Evolutionary conservation across 1,140 invertebrate genomes (phyloP).

Genomic region (Caerostris extrusa): DNA sequence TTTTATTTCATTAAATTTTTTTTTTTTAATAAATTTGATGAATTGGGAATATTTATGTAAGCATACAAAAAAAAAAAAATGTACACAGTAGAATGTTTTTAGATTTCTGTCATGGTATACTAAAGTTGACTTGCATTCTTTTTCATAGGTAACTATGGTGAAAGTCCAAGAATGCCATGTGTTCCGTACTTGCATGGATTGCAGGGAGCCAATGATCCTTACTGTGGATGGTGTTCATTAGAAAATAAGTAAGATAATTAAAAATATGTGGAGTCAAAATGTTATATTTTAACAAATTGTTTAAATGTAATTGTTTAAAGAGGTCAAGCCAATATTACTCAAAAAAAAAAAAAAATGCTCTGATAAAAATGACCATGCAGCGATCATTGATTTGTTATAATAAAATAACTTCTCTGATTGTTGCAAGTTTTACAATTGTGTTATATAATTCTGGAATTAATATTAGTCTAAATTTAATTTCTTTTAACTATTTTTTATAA

Average conservation of each 20-base stretch:
- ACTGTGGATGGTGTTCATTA: constrained; percentile 98
- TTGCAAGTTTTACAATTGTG: not conserved
- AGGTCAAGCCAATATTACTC: not conserved
- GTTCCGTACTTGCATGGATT: constrained; percentile 94
- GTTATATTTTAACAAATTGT: not conserved
- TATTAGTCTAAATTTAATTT: not conserved
- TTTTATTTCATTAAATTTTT: too few relatives aligned
- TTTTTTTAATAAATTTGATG: too few relatives aligned
- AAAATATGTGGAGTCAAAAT: too few relatives aligned
- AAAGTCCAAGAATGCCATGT: constrained; percentile 97
- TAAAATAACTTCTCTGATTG: not conserved
- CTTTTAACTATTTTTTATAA: not conserved
- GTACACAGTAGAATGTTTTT: too few relatives aligned
- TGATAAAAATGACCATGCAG: too few relatives aligned
- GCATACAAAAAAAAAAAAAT: too few relatives aligned
- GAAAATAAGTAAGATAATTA: constrained; percentile 91
- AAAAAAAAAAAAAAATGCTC: too few relatives aligned
- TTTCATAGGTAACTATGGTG: constrained; percentile 91
- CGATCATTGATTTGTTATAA: not conserved
- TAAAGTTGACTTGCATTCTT: not conserved
- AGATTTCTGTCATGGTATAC: too few relatives aligned
- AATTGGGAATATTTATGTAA: too few relatives aligned
- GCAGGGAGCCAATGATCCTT: constrained; percentile 96
- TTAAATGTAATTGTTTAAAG: not conserved
- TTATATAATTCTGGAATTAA: not conserved